Conservation (phyloP, 2,888 invertebrate species). For the Himalopsyche japonica region DNA sequence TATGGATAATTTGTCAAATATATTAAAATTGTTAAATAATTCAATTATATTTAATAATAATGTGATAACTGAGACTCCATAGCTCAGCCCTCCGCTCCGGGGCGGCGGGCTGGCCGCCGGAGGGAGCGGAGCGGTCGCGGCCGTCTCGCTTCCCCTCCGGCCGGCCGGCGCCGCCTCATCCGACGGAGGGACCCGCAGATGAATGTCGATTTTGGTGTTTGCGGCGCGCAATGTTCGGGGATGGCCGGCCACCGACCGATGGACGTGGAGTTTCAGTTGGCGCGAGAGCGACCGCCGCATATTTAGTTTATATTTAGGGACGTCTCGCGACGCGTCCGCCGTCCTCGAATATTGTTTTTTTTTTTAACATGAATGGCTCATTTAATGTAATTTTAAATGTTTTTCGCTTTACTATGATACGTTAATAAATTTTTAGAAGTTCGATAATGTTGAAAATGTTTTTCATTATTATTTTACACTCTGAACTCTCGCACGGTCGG, state of each 20-base stretch:
- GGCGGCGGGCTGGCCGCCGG: not conserved
- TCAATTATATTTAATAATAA: conserved; percentile 55
- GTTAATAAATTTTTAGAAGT: conserved; percentile 33
- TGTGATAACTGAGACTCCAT: conserved; percentile 47
- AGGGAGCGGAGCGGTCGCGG: not conserved
- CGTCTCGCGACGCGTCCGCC: not conserved
- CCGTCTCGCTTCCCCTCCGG: no score
- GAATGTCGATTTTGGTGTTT: conserved; percentile 5
- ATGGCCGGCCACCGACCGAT: not conserved
- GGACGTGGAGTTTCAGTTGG: conserved; percentile 29
- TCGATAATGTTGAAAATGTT: conserved; percentile 29
- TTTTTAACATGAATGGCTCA: conserved; percentile 32
- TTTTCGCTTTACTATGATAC: conserved; percentile 35
- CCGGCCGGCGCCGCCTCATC: not conserved
- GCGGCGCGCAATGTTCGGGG: not conserved
- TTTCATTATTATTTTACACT: conserved; percentile 23
- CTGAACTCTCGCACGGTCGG: not conserved
- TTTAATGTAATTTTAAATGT: conserved; percentile 36
- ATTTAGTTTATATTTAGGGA: conserved; percentile 12
- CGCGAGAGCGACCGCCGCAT: conserved; percentile 2
- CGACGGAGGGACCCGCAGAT: not conserved
- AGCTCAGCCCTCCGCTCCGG: conserved; percentile 16
- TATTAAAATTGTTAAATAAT: conserved; percentile 62
- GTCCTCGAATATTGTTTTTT: not conserved
- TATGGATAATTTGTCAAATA: conserved; percentile 52